Evolutionary conservation across 2,888 invertebrate genomes (phyloP).

Genomic region (Drosophila atripex): DNA sequence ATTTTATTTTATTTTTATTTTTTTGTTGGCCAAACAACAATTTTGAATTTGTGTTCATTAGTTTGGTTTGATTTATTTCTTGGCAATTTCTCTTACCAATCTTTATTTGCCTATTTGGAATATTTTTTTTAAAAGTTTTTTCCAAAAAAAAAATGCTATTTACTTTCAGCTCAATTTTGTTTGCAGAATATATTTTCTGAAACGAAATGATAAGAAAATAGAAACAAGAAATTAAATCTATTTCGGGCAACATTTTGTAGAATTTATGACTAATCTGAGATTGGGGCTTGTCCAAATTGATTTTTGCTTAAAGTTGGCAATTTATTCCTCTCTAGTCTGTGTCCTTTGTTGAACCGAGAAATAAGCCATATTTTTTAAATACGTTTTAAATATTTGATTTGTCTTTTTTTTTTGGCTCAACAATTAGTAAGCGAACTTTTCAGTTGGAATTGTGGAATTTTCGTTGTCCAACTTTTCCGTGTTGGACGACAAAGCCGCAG

Average conservation of each 20-base stretch:
- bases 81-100: constrained; percentile 14
- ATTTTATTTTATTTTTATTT: constrained; percentile 50
- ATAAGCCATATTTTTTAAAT: neutral
- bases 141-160: neutral
- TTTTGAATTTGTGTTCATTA: constrained; percentile 62
- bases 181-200: constrained; percentile 16
- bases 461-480: constrained; percentile 17
- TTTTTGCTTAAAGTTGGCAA: neutral
- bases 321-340: neutral
- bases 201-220: constrained; percentile 16
- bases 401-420: constrained; percentile 1
- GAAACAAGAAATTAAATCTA: constrained; percentile 15
- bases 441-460: constrained; percentile 6
- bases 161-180: neutral
- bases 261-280: constrained; percentile 6
- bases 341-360: neutral
- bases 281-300: neutral
- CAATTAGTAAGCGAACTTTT: constrained; percentile 31
- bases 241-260: constrained; percentile 7
- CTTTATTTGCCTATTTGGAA: neutral
- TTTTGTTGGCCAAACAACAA: neutral
- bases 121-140: constrained; percentile 18
- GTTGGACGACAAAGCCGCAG: constrained; percentile 6
- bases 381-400: too few relatives aligned
- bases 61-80: constrained; percentile 49